These are phyloP conservation scores for Petrosia ficiformis DNA, from an alignment of 37 sponge, comb jelly and placozoan species.

Conservation along the genomic window DNA sequence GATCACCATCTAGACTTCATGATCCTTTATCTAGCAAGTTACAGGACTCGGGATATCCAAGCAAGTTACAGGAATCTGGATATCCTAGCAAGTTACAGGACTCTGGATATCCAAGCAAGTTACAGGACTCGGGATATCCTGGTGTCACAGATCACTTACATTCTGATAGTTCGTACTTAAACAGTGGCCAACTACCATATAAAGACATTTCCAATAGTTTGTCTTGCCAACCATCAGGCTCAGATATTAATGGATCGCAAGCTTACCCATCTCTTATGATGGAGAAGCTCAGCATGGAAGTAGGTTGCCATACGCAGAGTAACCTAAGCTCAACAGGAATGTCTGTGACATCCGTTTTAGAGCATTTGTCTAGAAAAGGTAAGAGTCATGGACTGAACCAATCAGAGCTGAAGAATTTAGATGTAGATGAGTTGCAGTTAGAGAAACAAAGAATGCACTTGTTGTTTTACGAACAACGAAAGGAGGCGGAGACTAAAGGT, in stretches of 20 bases:
- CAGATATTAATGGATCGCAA: conserved; percentile 11
- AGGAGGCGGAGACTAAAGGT: conserved; percentile 11
- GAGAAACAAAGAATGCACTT: conserved; percentile 30
- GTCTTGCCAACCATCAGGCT: conserved; percentile 12
- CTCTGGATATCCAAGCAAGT: neutral
- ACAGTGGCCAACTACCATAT: neutral
- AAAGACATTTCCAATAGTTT: conserved; percentile 6
- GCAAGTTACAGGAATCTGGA: neutral
- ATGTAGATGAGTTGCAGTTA: conserved; percentile 26
- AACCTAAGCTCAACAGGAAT: conserved; percentile 10
- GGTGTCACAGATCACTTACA: neutral
- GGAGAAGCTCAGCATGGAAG: conserved; percentile 68
- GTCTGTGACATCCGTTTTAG: conserved; percentile 1
- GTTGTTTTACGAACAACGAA: conserved; percentile 38
- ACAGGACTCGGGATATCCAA: neutral
- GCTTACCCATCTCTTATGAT: neutral
- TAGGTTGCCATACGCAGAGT: conserved; percentile 33
- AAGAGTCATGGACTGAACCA: conserved; percentile 4
- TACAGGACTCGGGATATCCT: neutral
- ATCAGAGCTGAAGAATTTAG: conserved; percentile 17
- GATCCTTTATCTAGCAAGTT: neutral
- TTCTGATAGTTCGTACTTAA: neutral
- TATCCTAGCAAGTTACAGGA: neutral
- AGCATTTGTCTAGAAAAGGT: conserved; percentile 3
- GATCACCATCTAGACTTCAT: neutral